Percentiles rank a stretch among this genome's conserved stretches.
These are phyloP conservation scores for Nemoura dubitans DNA, from an alignment of 2,888 invertebrate genomes.

Conservation along the genomic window DNA sequence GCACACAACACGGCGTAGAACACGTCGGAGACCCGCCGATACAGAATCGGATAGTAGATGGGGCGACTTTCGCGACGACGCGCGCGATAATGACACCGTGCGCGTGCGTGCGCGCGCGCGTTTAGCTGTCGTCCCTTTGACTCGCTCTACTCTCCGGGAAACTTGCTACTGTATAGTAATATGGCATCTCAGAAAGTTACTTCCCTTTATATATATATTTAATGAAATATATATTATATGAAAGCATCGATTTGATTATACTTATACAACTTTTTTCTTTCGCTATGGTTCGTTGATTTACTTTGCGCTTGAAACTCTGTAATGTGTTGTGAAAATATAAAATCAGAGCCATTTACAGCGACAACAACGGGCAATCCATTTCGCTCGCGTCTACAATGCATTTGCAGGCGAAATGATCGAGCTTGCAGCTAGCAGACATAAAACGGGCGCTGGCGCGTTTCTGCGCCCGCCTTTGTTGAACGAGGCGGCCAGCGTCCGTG, in stretches of 20 bases:
- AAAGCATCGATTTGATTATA: too few species aligned
- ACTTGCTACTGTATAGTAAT: neutral
- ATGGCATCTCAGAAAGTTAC: neutral
- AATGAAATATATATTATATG: too few species aligned
- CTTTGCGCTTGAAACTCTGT: neutral
- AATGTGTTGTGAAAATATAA: constrained; percentile 16
- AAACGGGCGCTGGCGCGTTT: neutral
- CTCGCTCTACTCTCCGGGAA: too few species aligned
- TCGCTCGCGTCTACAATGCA: neutral
- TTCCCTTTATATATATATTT: too few species aligned
- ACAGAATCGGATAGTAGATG: too few species aligned
- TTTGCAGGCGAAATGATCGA: neutral
- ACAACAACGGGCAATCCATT: neutral
- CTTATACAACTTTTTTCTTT: neutral
- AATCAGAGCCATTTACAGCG: constrained; percentile 15
- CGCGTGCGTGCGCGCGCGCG: too few species aligned
- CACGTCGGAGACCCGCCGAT: neutral
- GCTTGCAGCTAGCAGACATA: neutral
- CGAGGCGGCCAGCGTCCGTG: neutral
- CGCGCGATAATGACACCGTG: too few species aligned
- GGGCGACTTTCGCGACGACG: too few species aligned
- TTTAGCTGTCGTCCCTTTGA: too few species aligned
- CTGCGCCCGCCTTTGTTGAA: neutral
- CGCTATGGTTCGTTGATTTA: constrained; percentile 1
- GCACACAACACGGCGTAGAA: too few species aligned